phyloP scores from a whole-genome alignment of 2,113 vertebrate species.

The Mastomys coucha region DNA sequence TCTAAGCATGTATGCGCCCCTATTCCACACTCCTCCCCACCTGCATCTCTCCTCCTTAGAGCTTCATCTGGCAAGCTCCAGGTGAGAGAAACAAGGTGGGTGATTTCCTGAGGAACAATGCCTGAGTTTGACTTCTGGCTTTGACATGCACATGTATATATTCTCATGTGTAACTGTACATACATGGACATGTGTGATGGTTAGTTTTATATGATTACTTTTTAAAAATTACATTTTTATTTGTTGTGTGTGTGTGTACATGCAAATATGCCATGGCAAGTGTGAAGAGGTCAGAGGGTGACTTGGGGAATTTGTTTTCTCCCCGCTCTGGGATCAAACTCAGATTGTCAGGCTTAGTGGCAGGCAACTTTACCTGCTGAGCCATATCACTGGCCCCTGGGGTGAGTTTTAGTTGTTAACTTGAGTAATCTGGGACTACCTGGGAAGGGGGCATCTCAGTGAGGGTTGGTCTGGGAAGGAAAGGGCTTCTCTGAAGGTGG shows the following conservation, averaged over 20 bases:
- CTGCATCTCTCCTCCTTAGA: background rate
- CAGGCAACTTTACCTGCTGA: background rate
- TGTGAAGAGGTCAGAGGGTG: background rate
- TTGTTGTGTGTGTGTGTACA: background rate
- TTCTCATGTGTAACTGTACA: background rate
- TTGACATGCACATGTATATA: too few relatives aligned
- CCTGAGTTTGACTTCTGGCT: background rate
- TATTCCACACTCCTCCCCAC: background rate
- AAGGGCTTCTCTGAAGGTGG: background rate
- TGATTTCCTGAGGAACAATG: background rate
- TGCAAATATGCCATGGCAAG: background rate
- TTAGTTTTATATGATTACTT: background rate
- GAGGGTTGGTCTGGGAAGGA: background rate
- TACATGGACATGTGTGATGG: background rate
- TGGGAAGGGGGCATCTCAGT: background rate
- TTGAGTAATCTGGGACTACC: background rate
- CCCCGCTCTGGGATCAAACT: background rate
- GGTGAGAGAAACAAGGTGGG: background rate
- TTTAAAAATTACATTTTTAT: background rate
- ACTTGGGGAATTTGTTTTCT: background rate
- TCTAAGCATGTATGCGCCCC: background rate
- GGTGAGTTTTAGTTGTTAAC: background rate
- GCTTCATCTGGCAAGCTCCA: background rate
- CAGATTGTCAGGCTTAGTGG: background rate
- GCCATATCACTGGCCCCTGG: background rate